A percentile compares a stretch with the other conserved stretches of the same genome.
phyloP scores from a whole-genome alignment of 2,888 invertebrate species.

The Zygothrica quintamaculata region DNA sequence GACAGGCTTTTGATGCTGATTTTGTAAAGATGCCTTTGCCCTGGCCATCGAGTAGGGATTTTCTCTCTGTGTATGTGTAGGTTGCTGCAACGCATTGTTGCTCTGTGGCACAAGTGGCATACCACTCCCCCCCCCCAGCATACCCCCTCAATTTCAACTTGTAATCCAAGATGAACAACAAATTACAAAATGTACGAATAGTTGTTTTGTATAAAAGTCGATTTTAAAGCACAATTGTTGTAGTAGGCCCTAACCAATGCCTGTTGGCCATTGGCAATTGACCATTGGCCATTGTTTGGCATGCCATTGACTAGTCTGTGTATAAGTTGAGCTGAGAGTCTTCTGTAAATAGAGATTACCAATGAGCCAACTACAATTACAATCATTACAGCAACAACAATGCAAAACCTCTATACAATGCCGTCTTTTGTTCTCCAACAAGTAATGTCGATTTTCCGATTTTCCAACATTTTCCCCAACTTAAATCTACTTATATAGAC shows the following conservation, averaged over 20 bases:
- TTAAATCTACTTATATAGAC: too few relatives aligned
- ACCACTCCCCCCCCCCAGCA: constrained; percentile 5
- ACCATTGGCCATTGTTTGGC: constrained; percentile 45
- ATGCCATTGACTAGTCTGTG: constrained; percentile 51
- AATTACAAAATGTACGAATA: constrained; percentile 69
- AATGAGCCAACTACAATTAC: constrained; percentile 71
- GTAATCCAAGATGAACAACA: constrained; percentile 58
- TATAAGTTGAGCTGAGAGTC: constrained; percentile 50
- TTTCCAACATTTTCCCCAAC: constrained; percentile 11
- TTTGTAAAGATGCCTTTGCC: constrained; percentile 69
- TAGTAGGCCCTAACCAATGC: constrained; percentile 11
- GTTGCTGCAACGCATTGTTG: constrained; percentile 48
- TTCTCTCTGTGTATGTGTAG: too few relatives aligned
- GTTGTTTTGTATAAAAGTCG: constrained; percentile 58
- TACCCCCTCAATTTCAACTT: not conserved
- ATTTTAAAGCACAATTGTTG: constrained; percentile 65
- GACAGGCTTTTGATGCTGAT: constrained; percentile 78
- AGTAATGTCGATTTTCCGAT: constrained; percentile 18
- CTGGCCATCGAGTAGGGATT: constrained; percentile 8
- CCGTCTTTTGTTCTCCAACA: constrained; percentile 50
- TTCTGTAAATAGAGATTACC: constrained; percentile 74
- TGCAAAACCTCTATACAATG: constrained; percentile 55
- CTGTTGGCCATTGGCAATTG: constrained; percentile 34
- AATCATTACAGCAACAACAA: constrained; percentile 33
- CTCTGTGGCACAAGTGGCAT: constrained; percentile 34